Evolutionary conservation across 2,113 vertebrate species (phyloP), one percentile per base, ranked within the genome.

Genomic region (Brevimyrus niger): DNA sequence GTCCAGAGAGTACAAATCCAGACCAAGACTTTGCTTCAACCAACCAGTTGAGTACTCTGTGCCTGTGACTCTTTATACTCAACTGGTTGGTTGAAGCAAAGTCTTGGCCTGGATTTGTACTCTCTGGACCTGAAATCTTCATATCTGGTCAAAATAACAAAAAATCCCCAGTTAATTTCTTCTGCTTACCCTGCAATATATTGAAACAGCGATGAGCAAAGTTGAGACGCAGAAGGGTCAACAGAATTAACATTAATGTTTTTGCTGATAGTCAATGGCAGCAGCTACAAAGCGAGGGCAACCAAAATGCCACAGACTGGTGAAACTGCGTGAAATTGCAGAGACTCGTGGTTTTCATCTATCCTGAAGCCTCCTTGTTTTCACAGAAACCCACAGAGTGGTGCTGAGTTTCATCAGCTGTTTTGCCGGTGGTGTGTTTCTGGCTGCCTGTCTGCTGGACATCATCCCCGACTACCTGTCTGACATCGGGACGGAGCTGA

Each of bases 381-480:
- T n/a, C 51, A 5, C 91, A 97, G 96, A 94, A 58, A 88, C 27
- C 46, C 95, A 96, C 38, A 89, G 90, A 21, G 92, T 88, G 4
- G 92, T 95, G 19, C 88, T 96, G 90, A 96, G 96, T 90, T 92
- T 96, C n/a, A 95, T 96, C 90, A 96, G 96, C 94, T 97, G 96
- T 88, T 95, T 96, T 82, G 97, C 97, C 0, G 97, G 96, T 0
- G 96, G 97, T 0, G 96, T 97, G 69, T 97, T 97, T 90, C 92
- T 97, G 86, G 94, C 96, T 21, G 94, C 97, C 86, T 97, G 97
- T 95, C 92, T 97, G n/a, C 93, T 97, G 46, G 97, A 97, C 93
- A 95, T 97, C 89, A 94, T 97, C 90, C 97, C 97, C 10, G 96
- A 97, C 92, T 97, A 97, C 89, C 92, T 97, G 90, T 93, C 94